phyloP scores from a whole-genome alignment of 2,888 invertebrate species.

The Eupithecia subumbrata region DNA sequence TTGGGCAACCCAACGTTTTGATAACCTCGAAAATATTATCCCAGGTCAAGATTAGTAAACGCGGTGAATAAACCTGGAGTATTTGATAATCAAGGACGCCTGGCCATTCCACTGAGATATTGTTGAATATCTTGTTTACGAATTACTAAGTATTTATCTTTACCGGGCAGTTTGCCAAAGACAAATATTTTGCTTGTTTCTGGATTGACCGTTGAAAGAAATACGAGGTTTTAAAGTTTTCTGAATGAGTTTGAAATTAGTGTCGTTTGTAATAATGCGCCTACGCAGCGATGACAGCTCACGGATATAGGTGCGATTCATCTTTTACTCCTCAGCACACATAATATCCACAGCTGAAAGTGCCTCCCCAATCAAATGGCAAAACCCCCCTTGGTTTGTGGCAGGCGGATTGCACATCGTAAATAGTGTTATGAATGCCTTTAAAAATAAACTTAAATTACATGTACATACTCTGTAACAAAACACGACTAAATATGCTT shows the following conservation, averaged over 20 bases:
- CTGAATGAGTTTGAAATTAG: background rate
- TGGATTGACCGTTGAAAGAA: slow-evolving; percentile 9
- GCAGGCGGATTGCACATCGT: too few relatives aligned
- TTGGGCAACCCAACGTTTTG: background rate
- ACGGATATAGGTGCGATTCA: background rate
- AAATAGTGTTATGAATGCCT: too few relatives aligned
- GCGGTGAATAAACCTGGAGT: slow-evolving; percentile 4
- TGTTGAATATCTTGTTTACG: slow-evolving; percentile 6
- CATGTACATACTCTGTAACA: too few relatives aligned
- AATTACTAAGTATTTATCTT: slow-evolving; percentile 9
- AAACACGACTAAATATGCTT: too few relatives aligned
- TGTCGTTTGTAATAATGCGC: background rate
- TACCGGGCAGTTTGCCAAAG: slow-evolving; percentile 32
- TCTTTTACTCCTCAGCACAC: background rate
- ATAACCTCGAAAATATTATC: background rate
- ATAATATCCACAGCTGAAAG: background rate
- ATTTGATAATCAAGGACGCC: slow-evolving; percentile 4
- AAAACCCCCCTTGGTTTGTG: too few relatives aligned
- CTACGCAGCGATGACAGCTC: background rate
- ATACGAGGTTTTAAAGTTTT: slow-evolving; percentile 1
- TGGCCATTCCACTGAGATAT: background rate
- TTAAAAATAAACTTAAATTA: too few relatives aligned
- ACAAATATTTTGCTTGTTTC: slow-evolving; percentile 12
- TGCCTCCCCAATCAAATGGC: background rate
- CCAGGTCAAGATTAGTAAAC: slow-evolving; percentile 7